These are phyloP conservation scores for Philereme transversata DNA, from an alignment of 2,888 invertebrate genomes.

Conservation along the genomic window DNA sequence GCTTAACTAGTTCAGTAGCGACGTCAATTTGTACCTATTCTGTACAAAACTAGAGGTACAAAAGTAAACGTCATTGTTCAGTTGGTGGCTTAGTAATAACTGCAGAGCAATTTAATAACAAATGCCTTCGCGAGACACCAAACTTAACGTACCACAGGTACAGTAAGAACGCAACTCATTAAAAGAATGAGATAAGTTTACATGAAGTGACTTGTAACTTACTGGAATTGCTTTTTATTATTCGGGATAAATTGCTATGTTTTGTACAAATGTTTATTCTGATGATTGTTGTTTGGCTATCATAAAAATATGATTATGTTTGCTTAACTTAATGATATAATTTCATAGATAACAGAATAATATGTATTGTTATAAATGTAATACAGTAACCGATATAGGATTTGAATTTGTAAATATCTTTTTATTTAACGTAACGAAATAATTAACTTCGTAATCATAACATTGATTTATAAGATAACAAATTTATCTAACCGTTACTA, in stretches of 20 bases:
- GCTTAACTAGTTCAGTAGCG: no score
- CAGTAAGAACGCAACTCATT: no score
- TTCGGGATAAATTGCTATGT: slow-evolving; percentile 8
- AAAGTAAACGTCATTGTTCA: no score
- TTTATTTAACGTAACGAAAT: slow-evolving; percentile 47
- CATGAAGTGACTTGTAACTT: no score
- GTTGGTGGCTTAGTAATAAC: no score
- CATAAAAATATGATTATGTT: neutral
- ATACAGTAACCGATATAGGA: slow-evolving; percentile 2
- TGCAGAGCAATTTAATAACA: no score
- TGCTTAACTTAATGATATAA: neutral
- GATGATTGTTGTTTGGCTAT: slow-evolving; percentile 3
- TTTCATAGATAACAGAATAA: slow-evolving; percentile 10
- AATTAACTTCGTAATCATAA: slow-evolving; percentile 51
- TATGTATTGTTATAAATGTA: slow-evolving; percentile 1
- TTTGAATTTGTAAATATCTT: slow-evolving; percentile 38
- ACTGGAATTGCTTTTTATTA: neutral
- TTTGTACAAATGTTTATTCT: slow-evolving; percentile 3
- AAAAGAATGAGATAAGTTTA: no score
- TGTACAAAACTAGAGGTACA: no score
- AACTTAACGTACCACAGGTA: no score
- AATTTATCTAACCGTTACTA: slow-evolving; percentile 77
- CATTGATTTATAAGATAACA: slow-evolving; percentile 69
- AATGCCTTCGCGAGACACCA: no score
- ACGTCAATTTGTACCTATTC: no score